Evolutionary conservation across 1,140 invertebrate genomes (phyloP).

Genomic region (Macrocentrus cingulum): DNA sequence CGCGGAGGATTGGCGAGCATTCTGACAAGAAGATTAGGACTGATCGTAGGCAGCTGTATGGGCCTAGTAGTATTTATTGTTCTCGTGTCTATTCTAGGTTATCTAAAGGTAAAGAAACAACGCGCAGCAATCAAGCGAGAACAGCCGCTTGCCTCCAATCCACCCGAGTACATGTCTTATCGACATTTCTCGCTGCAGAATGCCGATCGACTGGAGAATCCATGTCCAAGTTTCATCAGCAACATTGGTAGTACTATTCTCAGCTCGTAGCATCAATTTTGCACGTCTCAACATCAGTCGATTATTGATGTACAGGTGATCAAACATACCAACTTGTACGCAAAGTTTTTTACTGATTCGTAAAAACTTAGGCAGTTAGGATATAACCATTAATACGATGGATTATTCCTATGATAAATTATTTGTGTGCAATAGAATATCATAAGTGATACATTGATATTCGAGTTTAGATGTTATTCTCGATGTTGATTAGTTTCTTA

Average conservation of each 20-base stretch:
- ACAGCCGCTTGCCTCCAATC: slow-evolving; percentile 65
- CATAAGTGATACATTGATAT: no score
- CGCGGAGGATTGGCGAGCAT: slow-evolving; percentile 65
- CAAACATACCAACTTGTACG: no score
- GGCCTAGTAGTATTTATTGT: slow-evolving; percentile 83
- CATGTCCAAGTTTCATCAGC: slow-evolving; percentile 56
- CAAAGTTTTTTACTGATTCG: no score
- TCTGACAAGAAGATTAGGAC: slow-evolving; percentile 74
- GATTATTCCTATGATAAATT: no score
- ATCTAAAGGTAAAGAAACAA: slow-evolving; percentile 83
- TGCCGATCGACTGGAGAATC: slow-evolving; percentile 48
- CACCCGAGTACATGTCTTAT: slow-evolving; percentile 75
- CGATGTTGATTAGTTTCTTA: no score
- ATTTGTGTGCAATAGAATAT: no score
- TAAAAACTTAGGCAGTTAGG: no score
- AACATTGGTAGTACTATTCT: slow-evolving; percentile 50
- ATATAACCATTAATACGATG: no score
- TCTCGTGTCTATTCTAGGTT: slow-evolving; percentile 78
- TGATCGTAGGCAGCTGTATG: slow-evolving; percentile 83
- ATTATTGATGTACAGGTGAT: no score
- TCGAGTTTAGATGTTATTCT: no score
- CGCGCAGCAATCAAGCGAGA: slow-evolving; percentile 72
- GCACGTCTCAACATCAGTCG: slow-evolving; percentile 35
- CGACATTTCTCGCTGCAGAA: slow-evolving; percentile 66
- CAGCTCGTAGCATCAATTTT: slow-evolving; percentile 53